Evolutionary conservation across 2,888 invertebrate genomes (phyloP), one percentile per base, ranked within the genome.

Genomic region (Achlya flavicornis): DNA sequence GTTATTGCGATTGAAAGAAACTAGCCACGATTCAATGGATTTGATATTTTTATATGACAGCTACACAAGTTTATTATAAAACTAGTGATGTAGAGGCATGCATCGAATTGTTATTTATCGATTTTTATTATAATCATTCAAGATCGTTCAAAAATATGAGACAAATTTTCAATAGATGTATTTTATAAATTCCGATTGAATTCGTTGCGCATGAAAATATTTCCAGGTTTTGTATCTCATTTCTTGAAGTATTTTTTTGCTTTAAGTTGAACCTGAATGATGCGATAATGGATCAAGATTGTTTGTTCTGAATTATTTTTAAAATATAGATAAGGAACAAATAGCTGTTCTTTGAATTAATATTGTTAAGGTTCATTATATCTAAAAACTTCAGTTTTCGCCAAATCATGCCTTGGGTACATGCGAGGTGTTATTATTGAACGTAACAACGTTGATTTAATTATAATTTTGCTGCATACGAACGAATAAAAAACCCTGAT

Each of bases 1-100:
- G 63, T 65, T 82, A 85, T 83, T 80, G 78, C 75, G 4, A 35
- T 64, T 69, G 77, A 79, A 84, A 84, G 85, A 83, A 85, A 78
- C 81, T 76, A 78, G 78, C 77, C 65, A 67, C 57, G 70, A 73
- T 78, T 74, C 74, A 77, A 80, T 81, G 75, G 78, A 76, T 77
- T 68, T 68, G 66, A 71, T 80, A 79, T 83, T 84, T 83, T 80
- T 80, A 82, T 79, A 72, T 74, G 78, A 81, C 77, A 75, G 75
- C 74, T 81, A 79, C 80, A 78, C 76, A 66, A 62, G 71, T 73
- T 69, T 70, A 63, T 71, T 71, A 66, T 26, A 11, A 41, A 26
- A 16, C 41, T 19, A 53, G 41, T 41, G 64, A 69, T 62, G 71
- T 75, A 75, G 76, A 63, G 71, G 69, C 67, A 68, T 72, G 63